A percentile compares a stretch with the other conserved stretches of the same genome.
These are phyloP conservation scores for Polypterus senegalus DNA, from an alignment of 2,113 vertebrate genomes.

Conservation along the genomic window DNA sequence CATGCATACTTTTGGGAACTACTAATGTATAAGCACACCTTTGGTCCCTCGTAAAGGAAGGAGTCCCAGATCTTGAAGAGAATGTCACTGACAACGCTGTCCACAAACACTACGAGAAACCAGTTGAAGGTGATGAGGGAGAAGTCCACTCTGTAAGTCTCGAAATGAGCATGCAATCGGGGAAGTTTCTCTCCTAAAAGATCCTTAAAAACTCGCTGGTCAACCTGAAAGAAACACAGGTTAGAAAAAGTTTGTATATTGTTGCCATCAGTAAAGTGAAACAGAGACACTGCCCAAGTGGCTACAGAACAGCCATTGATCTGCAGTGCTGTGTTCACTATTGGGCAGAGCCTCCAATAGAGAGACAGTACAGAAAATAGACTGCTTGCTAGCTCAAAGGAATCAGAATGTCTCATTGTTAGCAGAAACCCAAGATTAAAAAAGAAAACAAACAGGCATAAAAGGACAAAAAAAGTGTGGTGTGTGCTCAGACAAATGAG, in stretches of 20 bases:
- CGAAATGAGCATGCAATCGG: conserved; percentile 77
- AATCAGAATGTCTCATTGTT: too few relatives aligned
- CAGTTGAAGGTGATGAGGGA: conserved; percentile 98
- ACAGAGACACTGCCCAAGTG: not conserved
- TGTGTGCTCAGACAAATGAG: too few relatives aligned
- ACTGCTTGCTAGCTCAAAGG: too few relatives aligned
- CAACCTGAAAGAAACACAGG: conserved; percentile 55
- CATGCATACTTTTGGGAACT: too few relatives aligned
- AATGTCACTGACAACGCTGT: conserved; percentile 87
- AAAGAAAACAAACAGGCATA: too few relatives aligned
- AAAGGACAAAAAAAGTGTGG: too few relatives aligned
- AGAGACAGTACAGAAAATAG: too few relatives aligned
- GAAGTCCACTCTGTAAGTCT: conserved; percentile 82
- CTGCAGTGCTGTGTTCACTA: not conserved
- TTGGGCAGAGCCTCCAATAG: not conserved
- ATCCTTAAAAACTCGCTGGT: conserved; percentile 93
- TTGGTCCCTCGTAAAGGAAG: conserved; percentile 90
- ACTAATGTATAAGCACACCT: conserved; percentile 47
- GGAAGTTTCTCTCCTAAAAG: conserved; percentile 90
- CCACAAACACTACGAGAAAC: conserved; percentile 95
- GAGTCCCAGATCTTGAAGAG: conserved; percentile 97
- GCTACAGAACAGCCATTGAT: not conserved
- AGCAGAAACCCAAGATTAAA: too few relatives aligned
- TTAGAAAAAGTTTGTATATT: not conserved
- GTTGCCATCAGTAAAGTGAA: not conserved